phyloP scores from a whole-genome alignment of 2,888 invertebrate genomes.

The Acanthosoma haemorrhoidale region DNA sequence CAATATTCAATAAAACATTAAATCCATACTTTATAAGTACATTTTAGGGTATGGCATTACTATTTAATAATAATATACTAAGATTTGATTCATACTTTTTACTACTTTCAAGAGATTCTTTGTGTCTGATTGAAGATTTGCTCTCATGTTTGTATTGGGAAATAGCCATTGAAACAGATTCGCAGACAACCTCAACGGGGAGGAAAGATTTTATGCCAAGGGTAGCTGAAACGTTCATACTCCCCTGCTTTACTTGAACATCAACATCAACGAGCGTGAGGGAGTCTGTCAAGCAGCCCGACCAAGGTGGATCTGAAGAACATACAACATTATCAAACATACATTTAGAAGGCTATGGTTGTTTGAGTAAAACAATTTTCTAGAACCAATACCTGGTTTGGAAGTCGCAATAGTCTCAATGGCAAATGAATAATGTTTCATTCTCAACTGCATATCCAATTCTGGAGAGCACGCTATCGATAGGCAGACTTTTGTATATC shows the following conservation, averaged over 20 bases:
- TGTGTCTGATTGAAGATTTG: slow-evolving; percentile 18
- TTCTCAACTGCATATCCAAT: slow-evolving; percentile 66
- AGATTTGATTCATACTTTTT: slow-evolving; percentile 1
- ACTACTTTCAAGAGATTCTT: slow-evolving; percentile 8
- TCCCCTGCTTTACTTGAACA: slow-evolving; percentile 47
- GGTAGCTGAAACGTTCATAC: slow-evolving; percentile 32
- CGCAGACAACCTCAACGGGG: not conserved
- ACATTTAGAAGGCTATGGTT: not conserved
- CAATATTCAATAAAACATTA: too few species aligned
- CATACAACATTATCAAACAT: not conserved
- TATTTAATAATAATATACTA: too few species aligned
- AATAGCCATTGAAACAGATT: slow-evolving; percentile 28
- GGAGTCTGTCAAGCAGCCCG: slow-evolving; percentile 46
- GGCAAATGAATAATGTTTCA: slow-evolving; percentile 79
- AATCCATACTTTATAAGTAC: too few species aligned
- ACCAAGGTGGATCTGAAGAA: slow-evolving; percentile 50
- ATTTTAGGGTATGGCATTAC: too few species aligned
- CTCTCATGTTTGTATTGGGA: slow-evolving; percentile 21
- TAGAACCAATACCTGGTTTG: slow-evolving; percentile 37
- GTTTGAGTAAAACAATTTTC: not conserved
- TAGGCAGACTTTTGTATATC: slow-evolving; percentile 71
- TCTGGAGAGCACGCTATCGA: slow-evolving; percentile 71
- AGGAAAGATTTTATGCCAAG: slow-evolving; percentile 10
- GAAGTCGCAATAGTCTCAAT: slow-evolving; percentile 49
- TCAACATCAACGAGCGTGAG: slow-evolving; percentile 54